Base-by-base conservation (phyloP, 2,113 vertebrate species). In the Athene cunicularia region DNA sequence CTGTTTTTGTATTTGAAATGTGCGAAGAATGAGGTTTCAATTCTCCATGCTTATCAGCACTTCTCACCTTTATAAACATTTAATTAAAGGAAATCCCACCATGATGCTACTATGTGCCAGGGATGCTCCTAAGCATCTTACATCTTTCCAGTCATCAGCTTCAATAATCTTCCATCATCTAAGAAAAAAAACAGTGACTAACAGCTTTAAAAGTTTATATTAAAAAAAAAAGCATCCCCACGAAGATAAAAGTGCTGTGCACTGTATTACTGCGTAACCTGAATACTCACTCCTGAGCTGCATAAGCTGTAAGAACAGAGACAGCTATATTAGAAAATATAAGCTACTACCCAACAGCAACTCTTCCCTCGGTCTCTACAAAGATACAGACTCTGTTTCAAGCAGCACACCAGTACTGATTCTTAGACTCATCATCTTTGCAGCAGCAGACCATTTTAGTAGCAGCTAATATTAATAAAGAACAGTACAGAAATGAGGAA, bases 21-120 rank as follows among this genome's bases (percentile, higher is more conserved):
- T 7, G 8, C 0, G 0, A 35, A 79, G 24, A 88, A 89, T 12
- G 5, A 71, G 30, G 66, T 53, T 81, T 79, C 55, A 74, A 14
- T 37, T 80, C 72, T 39, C 62, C 52, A 21, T 19, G 52, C 37
- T 62, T 47, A 28, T 58, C 47, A 53, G 41, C 4, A 11, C 58
- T 76, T 72, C 37, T 58, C 41, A 63, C 14, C 43, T 75, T 56
- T 27, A 60, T 10, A 52, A 90, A 80, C 17, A 76, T 18, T 63
- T 50, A 56, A 85, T 43, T 33, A 55, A 58, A 62, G 10, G 15
- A 74, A 72, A 43, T 63, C 2, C 27, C 15, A 90, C 16, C 33
- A 66, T 0, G 1, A n/a, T 12, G 24, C 35, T 62, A 49, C 12
- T 45, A 3, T 0, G 1, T 22, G 27, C 18, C 68, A 80, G 23